Conservation (phyloP, 2,113 vertebrate species). For the Anser brachyrhynchus region DNA sequence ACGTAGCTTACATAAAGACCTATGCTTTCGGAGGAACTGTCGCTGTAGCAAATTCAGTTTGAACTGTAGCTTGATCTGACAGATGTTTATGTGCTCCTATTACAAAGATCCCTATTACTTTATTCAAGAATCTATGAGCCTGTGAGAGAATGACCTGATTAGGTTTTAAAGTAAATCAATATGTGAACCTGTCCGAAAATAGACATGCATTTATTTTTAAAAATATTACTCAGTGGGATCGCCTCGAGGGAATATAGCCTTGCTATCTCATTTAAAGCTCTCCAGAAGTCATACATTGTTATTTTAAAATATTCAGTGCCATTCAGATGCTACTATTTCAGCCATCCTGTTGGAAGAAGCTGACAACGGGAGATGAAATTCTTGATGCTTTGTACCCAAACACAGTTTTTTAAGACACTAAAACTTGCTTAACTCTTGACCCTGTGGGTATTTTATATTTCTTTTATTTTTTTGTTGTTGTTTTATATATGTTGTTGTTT, state of each 20-base stretch:
- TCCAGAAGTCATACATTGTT: background rate
- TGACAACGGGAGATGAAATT: background rate
- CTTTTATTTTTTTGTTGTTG: background rate
- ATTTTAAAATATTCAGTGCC: slow-evolving; percentile 1
- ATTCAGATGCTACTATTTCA: slow-evolving; percentile 16
- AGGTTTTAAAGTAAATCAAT: slow-evolving; percentile 67
- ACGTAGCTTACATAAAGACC: slow-evolving; percentile 49
- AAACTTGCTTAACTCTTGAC: background rate
- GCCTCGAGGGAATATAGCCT: slow-evolving; percentile 32
- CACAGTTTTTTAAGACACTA: background rate
- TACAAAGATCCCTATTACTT: slow-evolving; percentile 27
- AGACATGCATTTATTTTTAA: slow-evolving; percentile 54
- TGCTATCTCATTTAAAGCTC: too few relatives aligned
- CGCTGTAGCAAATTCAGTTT: slow-evolving; percentile 25
- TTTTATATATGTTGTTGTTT: background rate
- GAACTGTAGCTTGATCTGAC: background rate
- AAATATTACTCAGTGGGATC: slow-evolving; percentile 26
- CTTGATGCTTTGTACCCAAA: background rate
- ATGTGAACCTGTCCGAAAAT: slow-evolving; percentile 51
- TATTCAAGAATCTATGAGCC: slow-evolving; percentile 61
- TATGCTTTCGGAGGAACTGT: slow-evolving; percentile 7
- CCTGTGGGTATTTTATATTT: background rate
- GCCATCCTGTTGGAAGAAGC: background rate
- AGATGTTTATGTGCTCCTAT: slow-evolving; percentile 6
- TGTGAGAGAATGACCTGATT: background rate